Conservation (phyloP, 2,797 vertebrate genomes). For the Lindbergichthys nudifrons region DNA sequence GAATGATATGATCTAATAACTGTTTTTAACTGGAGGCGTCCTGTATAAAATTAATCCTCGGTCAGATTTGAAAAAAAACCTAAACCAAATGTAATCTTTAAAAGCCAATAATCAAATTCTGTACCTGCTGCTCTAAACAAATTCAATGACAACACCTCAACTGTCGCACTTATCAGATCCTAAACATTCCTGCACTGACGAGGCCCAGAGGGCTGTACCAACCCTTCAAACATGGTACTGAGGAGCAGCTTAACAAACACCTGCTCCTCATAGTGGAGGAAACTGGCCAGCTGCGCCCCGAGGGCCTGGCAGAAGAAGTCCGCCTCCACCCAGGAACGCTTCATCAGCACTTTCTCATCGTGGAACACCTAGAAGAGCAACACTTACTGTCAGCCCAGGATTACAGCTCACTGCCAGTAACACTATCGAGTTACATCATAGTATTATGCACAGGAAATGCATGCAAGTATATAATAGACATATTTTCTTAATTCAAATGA, state of each 20-base stretch:
- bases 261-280: conserved; percentile 92
- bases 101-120: conserved; percentile 9
- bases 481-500: background rate
- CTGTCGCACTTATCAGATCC: conserved; percentile 7
- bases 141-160: conserved; percentile 25
- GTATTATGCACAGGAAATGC: background rate
- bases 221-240: conserved; percentile 91
- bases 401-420: background rate
- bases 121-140: background rate
- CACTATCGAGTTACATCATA: background rate
- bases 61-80: conserved; percentile 4
- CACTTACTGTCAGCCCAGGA: conserved; percentile 16
- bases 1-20: too few relatives aligned
- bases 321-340: conserved; percentile 94
- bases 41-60: background rate
- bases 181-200: conserved; percentile 33
- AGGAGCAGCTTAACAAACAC: conserved; percentile 90
- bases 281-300: conserved; percentile 93
- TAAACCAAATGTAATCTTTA: conserved; percentile 5
- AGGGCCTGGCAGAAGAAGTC: conserved; percentile 94
- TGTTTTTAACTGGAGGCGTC: background rate
- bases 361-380: conserved; percentile 89
- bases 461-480: too few relatives aligned
- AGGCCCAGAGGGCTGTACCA: conserved; percentile 72
- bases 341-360: conserved; percentile 92